A percentile compares a stretch with the other conserved stretches of the same genome.
phyloP scores from a whole-genome alignment of 2,888 invertebrate genomes.

The Listrodromus nycthemerus region DNA sequence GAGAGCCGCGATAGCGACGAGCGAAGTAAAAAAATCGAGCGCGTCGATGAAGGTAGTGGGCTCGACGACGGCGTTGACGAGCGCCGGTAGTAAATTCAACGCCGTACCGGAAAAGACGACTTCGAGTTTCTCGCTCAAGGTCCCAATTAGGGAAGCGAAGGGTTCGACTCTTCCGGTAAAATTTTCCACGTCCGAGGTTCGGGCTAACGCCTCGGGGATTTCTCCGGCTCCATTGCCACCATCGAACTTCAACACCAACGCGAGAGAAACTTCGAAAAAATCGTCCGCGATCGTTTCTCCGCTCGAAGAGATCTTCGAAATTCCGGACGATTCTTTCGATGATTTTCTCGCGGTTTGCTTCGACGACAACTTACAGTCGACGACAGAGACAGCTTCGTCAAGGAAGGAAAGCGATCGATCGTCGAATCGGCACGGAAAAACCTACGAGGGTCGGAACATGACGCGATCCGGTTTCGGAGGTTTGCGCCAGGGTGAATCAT shows the following conservation, averaged over 20 bases:
- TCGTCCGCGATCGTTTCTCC: not conserved
- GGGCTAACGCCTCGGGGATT: not conserved
- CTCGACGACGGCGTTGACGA: not conserved
- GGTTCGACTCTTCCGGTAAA: not conserved
- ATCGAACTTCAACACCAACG: constrained; percentile 18
- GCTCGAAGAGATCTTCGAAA: constrained; percentile 63
- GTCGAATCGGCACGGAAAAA: constrained; percentile 59
- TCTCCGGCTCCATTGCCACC: not conserved
- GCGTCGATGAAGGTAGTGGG: not conserved
- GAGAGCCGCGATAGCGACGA: not conserved
- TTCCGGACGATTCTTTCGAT: constrained; percentile 78
- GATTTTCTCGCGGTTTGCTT: constrained; percentile 74
- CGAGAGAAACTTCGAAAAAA: constrained; percentile 15
- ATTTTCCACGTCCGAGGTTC: not conserved
- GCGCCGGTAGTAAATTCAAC: not conserved
- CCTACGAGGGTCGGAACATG: constrained; percentile 45
- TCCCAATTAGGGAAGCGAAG: not conserved
- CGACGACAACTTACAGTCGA: constrained; percentile 58
- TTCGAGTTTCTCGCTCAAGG: not conserved
- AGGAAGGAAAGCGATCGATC: constrained; percentile 7
- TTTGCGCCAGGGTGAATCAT: not conserved
- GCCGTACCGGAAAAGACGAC: not conserved
- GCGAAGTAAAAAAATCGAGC: not conserved
- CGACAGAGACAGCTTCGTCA: constrained; percentile 13
- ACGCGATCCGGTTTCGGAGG: not conserved